Evolutionary conservation across 2,888 invertebrate species (phyloP), one percentile per base, ranked within the genome.

Genomic region (Drosophila anomelani): DNA sequence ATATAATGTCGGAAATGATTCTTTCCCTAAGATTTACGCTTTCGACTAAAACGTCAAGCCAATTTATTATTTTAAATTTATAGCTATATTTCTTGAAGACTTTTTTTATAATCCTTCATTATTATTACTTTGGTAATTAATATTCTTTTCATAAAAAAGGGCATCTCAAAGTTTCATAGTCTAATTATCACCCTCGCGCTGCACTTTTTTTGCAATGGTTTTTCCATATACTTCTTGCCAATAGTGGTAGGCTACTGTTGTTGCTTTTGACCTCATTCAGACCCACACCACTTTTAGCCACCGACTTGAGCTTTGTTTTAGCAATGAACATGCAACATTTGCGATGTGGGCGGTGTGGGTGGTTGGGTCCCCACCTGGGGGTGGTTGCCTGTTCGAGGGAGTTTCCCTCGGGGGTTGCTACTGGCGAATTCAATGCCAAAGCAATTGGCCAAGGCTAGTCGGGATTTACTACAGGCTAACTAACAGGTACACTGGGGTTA

Each of bases 201-300:
- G 53, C 51, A 38, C 26, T 32, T 51, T 26, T 26, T 59, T 51
- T 72, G 49, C 51, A 34, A n/a, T 15, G 41, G 32, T 34, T 75
- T 47, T 68, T 75, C 75, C 60, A 81, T 84, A 81, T 84, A 77
- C 20, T 81, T 64, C 38, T 53, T 66, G 53, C 13, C 26, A 41
- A 51, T 51, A 38, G 36, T 66, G 36, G 29, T 32, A 20, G 51
- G 15, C 67, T 44, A 44, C 36, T 51, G 29, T n/a, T 26, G 8
- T 47, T 61, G 54, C 63, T 63, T 72, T 62, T 88, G 86, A 86
- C 87, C 83, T 73, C 77, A 77, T 80, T 83, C 75, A 58, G 64
- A 23, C 81, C 60, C 87, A 73, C 70, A 61, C 86, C 72, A 63
- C 43, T 8, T 1, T 17, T 32, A 26, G 47, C 55, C 58, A 54